These are phyloP conservation scores for Palythoa caribaeorum DNA, from an alignment of 92 coral and sea anemone species.

Conservation along the genomic window DNA sequence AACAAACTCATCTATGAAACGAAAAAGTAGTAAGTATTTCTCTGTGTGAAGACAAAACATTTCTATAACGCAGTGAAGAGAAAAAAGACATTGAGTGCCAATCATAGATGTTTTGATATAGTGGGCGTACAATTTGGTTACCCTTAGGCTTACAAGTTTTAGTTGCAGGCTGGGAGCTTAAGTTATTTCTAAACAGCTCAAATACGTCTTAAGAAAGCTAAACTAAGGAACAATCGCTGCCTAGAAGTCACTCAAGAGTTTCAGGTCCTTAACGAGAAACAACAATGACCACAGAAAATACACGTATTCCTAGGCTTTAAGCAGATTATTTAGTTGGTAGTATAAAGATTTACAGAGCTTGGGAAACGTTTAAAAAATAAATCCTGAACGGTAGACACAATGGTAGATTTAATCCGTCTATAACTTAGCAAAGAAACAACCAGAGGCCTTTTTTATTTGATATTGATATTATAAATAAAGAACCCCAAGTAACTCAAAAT, in stretches of 20 bases:
- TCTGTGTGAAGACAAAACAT: background rate
- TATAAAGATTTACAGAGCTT: background rate
- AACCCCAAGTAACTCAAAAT: background rate
- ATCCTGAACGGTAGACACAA: background rate
- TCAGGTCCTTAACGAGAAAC: background rate
- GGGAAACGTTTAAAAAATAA: constrained; percentile 4
- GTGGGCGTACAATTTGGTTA: constrained; percentile 11
- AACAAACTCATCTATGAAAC: background rate
- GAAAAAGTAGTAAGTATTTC: background rate
- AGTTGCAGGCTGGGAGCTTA: background rate
- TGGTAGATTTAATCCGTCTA: background rate
- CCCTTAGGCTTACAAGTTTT: constrained; percentile 20
- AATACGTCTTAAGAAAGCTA: background rate
- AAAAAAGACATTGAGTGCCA: background rate
- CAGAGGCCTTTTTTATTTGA: background rate
- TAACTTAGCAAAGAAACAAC: constrained; percentile 10
- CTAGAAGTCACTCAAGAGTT: background rate
- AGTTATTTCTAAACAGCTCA: background rate
- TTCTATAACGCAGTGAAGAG: background rate
- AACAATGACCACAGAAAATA: background rate
- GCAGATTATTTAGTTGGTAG: background rate
- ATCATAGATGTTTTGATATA: constrained; percentile 5
- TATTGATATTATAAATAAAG: constrained; percentile 10
- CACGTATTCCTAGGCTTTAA: background rate
- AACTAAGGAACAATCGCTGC: background rate